These are phyloP conservation scores for Sinocyclocheilus maitianheensis DNA, from an alignment of 2,113 vertebrate species.

Conservation along the genomic window DNA sequence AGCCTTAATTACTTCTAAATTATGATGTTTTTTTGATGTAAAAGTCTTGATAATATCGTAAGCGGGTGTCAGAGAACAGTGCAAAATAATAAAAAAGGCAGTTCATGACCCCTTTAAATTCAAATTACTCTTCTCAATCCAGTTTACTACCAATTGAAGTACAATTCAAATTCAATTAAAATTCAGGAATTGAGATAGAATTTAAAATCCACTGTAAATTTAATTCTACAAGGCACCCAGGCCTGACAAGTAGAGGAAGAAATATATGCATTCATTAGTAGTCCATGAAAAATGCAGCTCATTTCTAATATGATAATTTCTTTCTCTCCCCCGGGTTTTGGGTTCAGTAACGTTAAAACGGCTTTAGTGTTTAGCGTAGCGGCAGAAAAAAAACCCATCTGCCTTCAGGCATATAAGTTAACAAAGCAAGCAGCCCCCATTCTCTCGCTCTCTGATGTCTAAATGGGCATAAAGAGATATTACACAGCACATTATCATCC, in stretches of 20 bases:
- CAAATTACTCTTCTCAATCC: no score
- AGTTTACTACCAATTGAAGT: neutral
- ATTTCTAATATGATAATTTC: slow-evolving; percentile 53
- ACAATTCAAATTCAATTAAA: neutral
- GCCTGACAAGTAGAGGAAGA: neutral
- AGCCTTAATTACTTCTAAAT: no score
- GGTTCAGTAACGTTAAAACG: slow-evolving; percentile 44
- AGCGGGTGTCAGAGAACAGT: no score
- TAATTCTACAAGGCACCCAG: neutral
- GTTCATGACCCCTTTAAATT: no score
- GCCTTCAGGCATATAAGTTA: slow-evolving; percentile 40
- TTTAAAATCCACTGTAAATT: neutral
- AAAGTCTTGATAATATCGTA: no score
- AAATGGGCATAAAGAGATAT: slow-evolving; percentile 37
- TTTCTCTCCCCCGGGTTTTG: slow-evolving; percentile 23
- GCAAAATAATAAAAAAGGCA: no score
- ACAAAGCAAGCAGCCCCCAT: slow-evolving; percentile 34
- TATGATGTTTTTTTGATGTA: no score
- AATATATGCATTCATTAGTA: slow-evolving; percentile 50
- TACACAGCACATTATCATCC: slow-evolving; percentile 39
- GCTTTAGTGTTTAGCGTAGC: slow-evolving; percentile 31
- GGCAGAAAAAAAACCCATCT: neutral
- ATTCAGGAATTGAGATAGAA: neutral
- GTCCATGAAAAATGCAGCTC: slow-evolving; percentile 52
- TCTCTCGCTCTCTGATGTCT: slow-evolving; percentile 29